Evolutionary conservation across 2,888 invertebrate genomes (phyloP).

Genomic region (Strigamia maritima): DNA sequence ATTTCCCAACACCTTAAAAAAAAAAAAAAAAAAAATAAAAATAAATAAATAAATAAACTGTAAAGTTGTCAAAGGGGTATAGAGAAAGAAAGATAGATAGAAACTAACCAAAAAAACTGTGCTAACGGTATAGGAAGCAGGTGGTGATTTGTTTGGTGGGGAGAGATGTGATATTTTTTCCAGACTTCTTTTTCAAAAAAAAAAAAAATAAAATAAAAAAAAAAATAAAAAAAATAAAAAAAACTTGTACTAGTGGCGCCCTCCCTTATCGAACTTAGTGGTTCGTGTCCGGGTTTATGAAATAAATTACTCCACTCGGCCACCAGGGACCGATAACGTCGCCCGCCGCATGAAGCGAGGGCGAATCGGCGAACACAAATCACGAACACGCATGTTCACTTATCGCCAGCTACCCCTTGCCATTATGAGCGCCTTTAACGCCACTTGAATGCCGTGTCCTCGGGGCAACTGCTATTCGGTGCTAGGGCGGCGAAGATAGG

Average conservation of each 20-base stretch:
- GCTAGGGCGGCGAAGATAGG: neutral
- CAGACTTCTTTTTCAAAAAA: too few relatives aligned
- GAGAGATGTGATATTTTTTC: too few relatives aligned
- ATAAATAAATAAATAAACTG: too few relatives aligned
- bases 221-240: neutral
- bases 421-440: slow-evolving; percentile 21
- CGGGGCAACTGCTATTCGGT: neutral
- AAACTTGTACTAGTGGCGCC: neutral
- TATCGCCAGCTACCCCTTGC: slow-evolving; percentile 2
- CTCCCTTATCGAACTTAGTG: neutral
- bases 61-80: too few relatives aligned
- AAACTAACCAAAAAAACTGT: too few relatives aligned
- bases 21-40: too few relatives aligned
- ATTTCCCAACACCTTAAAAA: too few relatives aligned
- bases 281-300: slow-evolving; percentile 1
- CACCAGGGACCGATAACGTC: slow-evolving; percentile 18
- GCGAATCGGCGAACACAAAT: slow-evolving; percentile 2
- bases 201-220: too few relatives aligned
- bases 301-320: slow-evolving; percentile 16
- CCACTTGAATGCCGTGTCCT: slow-evolving; percentile 11
- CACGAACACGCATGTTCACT: slow-evolving; percentile 1
- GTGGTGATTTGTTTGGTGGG: too few relatives aligned
- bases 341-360: neutral
- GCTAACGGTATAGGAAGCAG: too few relatives aligned
- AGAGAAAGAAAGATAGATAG: too few relatives aligned